Percentiles rank a stretch among this genome's conserved stretches.
Evolutionary conservation across 2,888 invertebrate genomes (phyloP).

Genomic region (Neoscelio sp.): DNA sequence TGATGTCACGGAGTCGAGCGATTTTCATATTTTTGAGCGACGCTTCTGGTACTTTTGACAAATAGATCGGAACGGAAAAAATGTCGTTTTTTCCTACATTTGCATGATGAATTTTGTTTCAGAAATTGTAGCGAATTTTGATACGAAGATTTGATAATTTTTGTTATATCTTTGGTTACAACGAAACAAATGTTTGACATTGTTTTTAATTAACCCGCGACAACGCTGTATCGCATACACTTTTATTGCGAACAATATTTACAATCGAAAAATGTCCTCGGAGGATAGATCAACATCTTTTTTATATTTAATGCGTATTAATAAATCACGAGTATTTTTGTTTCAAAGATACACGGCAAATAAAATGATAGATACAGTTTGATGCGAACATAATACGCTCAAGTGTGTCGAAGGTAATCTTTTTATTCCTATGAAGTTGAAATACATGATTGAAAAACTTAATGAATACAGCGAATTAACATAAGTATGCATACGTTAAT

Average conservation of each 20-base stretch:
- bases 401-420: slow-evolving; percentile 2
- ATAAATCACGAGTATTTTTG: neutral
- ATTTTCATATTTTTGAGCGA: neutral
- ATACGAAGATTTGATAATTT: too few species aligned
- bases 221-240: neutral
- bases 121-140: too few species aligned
- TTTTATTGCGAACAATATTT: slow-evolving; percentile 13
- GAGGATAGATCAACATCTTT: neutral
- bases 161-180: too few species aligned
- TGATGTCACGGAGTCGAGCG: neutral
- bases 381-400: neutral
- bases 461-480: slow-evolving; percentile 19
- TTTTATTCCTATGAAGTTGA: slow-evolving; percentile 5
- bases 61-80: slow-evolving; percentile 31
- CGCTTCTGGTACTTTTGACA: slow-evolving; percentile 12
- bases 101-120: slow-evolving; percentile 1
- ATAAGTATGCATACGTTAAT: slow-evolving; percentile 17
- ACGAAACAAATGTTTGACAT: slow-evolving; percentile 7
- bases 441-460: slow-evolving; percentile 16
- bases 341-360: neutral
- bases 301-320: neutral
- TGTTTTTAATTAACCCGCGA: slow-evolving; percentile 21
- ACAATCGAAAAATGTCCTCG: neutral
- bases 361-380: slow-evolving; percentile 12
- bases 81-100: neutral